A percentile compares a stretch with the other conserved stretches of the same genome.
phyloP scores from a whole-genome alignment of 2,113 vertebrate genomes.

The Hyaena hyaena region DNA sequence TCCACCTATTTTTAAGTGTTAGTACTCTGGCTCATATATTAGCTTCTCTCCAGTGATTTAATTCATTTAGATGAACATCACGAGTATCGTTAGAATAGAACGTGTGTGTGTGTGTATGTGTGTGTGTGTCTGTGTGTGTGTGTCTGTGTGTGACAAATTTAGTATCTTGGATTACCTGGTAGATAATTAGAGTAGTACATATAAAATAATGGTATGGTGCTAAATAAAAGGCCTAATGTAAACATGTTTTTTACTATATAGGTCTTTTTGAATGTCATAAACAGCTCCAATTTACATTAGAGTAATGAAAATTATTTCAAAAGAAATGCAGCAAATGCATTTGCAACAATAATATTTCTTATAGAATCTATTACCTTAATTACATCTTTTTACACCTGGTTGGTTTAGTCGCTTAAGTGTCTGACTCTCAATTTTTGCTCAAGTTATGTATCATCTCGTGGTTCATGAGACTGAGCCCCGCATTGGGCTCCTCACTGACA shows the following conservation, averaged over 20 bases:
- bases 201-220: neutral
- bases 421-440: no score
- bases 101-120: accelerated
- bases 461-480: no score
- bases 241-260: neutral
- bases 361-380: neutral
- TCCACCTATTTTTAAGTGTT: neutral
- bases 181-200: neutral
- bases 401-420: no score
- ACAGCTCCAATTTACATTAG: neutral
- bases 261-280: neutral
- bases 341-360: neutral
- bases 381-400: neutral
- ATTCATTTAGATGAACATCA: neutral
- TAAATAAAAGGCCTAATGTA: neutral
- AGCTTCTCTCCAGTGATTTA: neutral
- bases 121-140: neutral
- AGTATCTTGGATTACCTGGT: neutral
- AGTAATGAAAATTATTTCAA: neutral
- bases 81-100: neutral
- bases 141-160: neutral
- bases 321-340: neutral
- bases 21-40: neutral
- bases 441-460: no score
- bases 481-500: no score